Evolutionary conservation across 2,113 vertebrate genomes (phyloP).

Genomic region (Limnothrissa miodon): DNA sequence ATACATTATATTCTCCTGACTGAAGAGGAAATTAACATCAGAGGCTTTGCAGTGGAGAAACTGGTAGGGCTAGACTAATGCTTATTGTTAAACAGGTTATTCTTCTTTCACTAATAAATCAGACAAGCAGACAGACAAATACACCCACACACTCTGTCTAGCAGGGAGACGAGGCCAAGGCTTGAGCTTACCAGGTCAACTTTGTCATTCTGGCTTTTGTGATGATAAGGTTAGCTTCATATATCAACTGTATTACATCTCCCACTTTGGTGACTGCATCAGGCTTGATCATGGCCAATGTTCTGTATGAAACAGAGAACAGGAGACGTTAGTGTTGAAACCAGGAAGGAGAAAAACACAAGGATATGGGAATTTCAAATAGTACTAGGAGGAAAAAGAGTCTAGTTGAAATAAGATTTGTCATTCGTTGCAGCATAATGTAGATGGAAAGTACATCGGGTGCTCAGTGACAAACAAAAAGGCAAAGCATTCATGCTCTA

Average conservation of each 20-base stretch:
- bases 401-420: background rate
- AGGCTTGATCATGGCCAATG: constrained; percentile 90
- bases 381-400: background rate
- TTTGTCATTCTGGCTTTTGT: constrained; percentile 93
- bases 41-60: background rate
- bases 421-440: background rate
- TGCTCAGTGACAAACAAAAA: background rate
- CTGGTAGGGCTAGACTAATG: background rate
- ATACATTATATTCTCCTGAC: background rate
- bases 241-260: constrained; percentile 82
- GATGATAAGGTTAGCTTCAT: constrained; percentile 83
- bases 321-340: background rate
- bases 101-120: background rate
- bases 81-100: background rate
- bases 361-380: too few relatives aligned
- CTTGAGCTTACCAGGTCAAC: constrained; percentile 82
- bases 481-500: background rate
- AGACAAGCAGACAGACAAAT: background rate
- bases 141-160: background rate
- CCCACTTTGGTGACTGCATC: constrained; percentile 80
- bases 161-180: background rate
- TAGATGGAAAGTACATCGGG: background rate
- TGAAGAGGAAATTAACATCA: background rate
- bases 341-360: background rate
- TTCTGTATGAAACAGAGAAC: constrained; percentile 67